Percentiles rank a stretch among this genome's conserved stretches.
Evolutionary conservation across 2,113 vertebrate genomes (phyloP).

Genomic region (Grammatotria lemairii): DNA sequence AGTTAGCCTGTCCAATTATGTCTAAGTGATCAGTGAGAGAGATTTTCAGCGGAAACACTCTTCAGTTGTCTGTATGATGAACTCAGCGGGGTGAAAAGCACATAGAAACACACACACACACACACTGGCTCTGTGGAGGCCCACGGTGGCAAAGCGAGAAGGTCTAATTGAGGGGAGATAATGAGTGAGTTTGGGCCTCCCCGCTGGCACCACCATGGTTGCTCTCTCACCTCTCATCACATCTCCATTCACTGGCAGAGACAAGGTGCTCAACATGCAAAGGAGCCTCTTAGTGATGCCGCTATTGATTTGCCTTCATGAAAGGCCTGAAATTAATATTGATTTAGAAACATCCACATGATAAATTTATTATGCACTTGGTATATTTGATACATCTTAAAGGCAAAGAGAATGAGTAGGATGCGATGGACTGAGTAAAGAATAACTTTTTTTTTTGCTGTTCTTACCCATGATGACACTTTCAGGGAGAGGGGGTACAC

Average conservation of each 20-base stretch:
- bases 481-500: constrained; percentile 27
- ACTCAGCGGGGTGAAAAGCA: constrained; percentile 48
- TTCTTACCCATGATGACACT: not conserved
- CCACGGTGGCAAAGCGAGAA: constrained; percentile 49
- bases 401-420: not conserved
- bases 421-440: not conserved
- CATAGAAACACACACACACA: not conserved
- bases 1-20: constrained; percentile 48
- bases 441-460: not conserved
- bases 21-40: constrained; percentile 48
- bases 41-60: constrained; percentile 30
- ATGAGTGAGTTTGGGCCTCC: constrained; percentile 67
- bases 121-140: not conserved
- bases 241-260: constrained; percentile 38
- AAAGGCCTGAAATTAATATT: constrained; percentile 59
- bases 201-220: constrained; percentile 57
- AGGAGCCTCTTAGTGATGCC: constrained; percentile 50
- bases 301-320: constrained; percentile 62
- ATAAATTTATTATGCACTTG: constrained; percentile 47
- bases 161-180: constrained; percentile 72
- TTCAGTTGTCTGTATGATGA: constrained; percentile 44
- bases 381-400: constrained; percentile 12
- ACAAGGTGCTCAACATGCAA: constrained; percentile 58
- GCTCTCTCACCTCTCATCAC: constrained; percentile 57
- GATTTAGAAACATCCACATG: constrained; percentile 55